Conservation (phyloP, 2,797 vertebrate species). For the Rhabdomys pumilio region DNA sequence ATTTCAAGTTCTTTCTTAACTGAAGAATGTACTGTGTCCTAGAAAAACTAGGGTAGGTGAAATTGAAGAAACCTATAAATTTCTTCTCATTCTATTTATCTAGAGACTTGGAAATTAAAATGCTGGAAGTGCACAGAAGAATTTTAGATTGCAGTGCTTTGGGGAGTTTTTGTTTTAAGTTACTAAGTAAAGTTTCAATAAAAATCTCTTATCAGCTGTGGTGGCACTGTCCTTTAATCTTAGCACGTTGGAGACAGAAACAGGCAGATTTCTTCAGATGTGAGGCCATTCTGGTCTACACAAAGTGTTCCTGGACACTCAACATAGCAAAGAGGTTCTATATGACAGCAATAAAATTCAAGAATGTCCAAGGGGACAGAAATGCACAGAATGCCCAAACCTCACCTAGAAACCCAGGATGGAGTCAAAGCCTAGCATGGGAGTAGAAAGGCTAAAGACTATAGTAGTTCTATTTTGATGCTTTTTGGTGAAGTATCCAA, state of each 20-base stretch:
- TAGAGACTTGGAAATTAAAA: not conserved
- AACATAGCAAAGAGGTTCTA: not conserved
- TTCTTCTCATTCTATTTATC: not conserved
- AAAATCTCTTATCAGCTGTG: conserved; percentile 1
- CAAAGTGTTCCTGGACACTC: not conserved
- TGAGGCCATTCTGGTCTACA: not conserved
- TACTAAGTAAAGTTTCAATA: not conserved
- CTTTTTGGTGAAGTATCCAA: not conserved
- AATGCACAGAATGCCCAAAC: not conserved
- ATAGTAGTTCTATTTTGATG: not conserved
- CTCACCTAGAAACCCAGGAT: not conserved
- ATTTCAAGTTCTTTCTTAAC: conserved; percentile 52
- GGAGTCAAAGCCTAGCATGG: not conserved
- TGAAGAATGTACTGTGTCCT: conserved; percentile 30
- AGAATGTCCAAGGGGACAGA: not conserved
- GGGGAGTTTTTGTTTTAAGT: not conserved
- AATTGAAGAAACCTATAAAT: conserved; percentile 22
- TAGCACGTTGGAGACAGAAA: not conserved
- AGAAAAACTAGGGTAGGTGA: conserved; percentile 30
- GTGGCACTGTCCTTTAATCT: not conserved
- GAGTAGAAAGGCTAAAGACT: not conserved
- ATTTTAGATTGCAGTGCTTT: conserved; percentile 1
- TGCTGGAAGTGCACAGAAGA: conserved; percentile 23
- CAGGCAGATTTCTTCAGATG: not conserved
- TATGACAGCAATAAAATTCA: not conserved